A percentile compares a stretch with the other conserved stretches of the same genome.
phyloP scores from a whole-genome alignment of 2,888 invertebrate species.

The Odontocolon sp. region DNA sequence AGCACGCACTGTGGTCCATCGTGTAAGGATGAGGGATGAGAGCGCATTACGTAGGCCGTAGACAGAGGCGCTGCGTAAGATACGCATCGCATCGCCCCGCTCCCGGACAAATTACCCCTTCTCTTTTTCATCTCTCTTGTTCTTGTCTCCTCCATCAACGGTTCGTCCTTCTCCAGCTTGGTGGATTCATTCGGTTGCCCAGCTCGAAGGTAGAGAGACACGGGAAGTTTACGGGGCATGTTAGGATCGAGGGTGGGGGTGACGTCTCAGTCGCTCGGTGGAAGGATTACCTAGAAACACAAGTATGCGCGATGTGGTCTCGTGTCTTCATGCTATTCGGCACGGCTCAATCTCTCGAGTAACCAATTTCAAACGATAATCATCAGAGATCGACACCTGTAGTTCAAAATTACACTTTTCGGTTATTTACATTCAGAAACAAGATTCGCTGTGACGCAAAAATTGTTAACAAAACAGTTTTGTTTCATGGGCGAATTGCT shows the following conservation, averaged over 20 bases:
- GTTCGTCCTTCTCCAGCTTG: conserved; percentile 30
- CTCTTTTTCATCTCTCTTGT: conserved; percentile 62
- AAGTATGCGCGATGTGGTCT: conserved; percentile 25
- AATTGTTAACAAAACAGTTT: too few species aligned
- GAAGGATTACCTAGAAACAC: conserved; percentile 52
- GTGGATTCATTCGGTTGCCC: conserved; percentile 50
- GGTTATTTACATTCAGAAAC: neutral
- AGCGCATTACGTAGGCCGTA: conserved; percentile 72
- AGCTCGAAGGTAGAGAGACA: conserved; percentile 45
- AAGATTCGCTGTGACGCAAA: neutral
- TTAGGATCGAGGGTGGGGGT: conserved; percentile 62
- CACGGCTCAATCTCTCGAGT: neutral
- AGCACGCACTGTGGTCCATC: conserved; percentile 63
- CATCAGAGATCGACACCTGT: neutral
- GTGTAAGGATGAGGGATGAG: conserved; percentile 73
- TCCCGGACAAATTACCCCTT: conserved; percentile 75
- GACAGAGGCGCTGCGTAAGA: conserved; percentile 74
- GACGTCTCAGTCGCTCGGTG: conserved; percentile 75
- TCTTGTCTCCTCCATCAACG: conserved; percentile 23
- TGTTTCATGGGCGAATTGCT: too few species aligned
- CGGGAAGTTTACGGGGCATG: conserved; percentile 51
- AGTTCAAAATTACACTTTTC: neutral
- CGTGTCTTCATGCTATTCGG: conserved; percentile 1
- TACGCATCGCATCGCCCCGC: conserved; percentile 74
- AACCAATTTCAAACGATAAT: neutral